phyloP scores from a whole-genome alignment of 2,113 vertebrate genomes.

The Gavialis gangeticus region DNA sequence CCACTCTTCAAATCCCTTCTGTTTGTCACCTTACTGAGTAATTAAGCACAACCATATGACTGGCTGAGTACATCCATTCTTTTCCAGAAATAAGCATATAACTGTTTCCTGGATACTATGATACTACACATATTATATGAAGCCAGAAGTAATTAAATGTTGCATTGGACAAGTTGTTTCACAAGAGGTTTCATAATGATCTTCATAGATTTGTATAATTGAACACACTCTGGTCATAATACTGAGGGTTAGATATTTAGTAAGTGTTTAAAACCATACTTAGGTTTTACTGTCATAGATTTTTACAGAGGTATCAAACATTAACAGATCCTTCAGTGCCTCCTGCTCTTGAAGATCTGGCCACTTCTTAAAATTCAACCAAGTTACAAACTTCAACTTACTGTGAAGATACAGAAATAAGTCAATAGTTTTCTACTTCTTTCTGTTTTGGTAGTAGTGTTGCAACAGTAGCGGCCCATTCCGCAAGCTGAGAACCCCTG shows the following conservation, averaged over 20 bases:
- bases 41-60: neutral
- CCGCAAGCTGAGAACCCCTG: no score
- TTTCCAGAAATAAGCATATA: constrained; percentile 10
- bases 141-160: constrained; percentile 14
- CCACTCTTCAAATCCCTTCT: neutral
- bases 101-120: constrained; percentile 31
- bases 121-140: constrained; percentile 1
- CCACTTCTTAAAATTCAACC: neutral
- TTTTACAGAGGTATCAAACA: neutral
- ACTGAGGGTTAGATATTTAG: neutral
- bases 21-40: neutral
- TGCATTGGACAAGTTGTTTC: neutral
- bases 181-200: neutral
- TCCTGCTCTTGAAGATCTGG: neutral
- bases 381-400: no score
- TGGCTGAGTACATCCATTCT: constrained; percentile 5
- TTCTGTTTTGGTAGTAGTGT: no score
- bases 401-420: no score
- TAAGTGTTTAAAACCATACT: neutral
- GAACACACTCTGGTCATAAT: neutral
- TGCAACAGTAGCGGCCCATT: no score
- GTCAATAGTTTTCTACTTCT: no score
- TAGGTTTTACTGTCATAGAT: neutral
- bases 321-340: neutral
- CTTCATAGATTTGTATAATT: neutral